These are phyloP conservation scores for Thunnus maccoyii DNA, from an alignment of 2,113 vertebrate genomes.

Conservation along the genomic window DNA sequence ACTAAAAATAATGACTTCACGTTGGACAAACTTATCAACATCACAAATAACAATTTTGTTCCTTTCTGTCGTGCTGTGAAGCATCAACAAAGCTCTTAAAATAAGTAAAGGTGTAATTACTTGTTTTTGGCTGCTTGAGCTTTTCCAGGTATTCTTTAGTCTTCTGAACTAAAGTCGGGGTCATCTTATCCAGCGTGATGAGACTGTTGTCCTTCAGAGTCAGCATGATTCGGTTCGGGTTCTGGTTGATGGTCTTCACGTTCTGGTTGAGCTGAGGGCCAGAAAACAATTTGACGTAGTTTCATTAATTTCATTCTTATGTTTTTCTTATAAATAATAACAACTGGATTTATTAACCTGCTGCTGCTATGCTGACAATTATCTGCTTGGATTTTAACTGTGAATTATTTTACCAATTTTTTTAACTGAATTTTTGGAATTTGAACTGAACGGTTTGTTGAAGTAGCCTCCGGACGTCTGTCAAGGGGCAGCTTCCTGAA, in stretches of 20 bases:
- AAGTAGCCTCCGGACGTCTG: too few relatives aligned
- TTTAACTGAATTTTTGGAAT: too few relatives aligned
- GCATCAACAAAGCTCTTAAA: background rate
- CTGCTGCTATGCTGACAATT: too few relatives aligned
- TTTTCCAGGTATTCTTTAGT: slow-evolving; percentile 93
- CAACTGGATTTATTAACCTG: too few relatives aligned
- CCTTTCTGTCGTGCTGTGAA: background rate
- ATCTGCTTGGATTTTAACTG: too few relatives aligned
- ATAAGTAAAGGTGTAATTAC: slow-evolving; percentile 74
- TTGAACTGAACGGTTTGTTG: too few relatives aligned
- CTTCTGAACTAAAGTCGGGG: slow-evolving; percentile 87
- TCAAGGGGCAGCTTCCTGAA: too few relatives aligned
- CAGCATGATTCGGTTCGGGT: slow-evolving; percentile 86
- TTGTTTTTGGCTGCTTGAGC: slow-evolving; percentile 89
- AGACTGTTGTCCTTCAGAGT: slow-evolving; percentile 91
- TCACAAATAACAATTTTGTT: too few relatives aligned
- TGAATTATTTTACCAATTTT: too few relatives aligned
- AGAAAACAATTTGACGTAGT: slow-evolving; percentile 32
- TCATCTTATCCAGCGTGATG: slow-evolving; percentile 92
- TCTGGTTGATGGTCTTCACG: slow-evolving; percentile 91
- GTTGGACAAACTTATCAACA: too few relatives aligned
- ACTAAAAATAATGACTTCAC: too few relatives aligned
- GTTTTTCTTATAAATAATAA: background rate
- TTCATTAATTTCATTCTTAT: background rate
- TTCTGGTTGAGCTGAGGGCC: slow-evolving; percentile 92